These are phyloP conservation scores for Teleogryllus occipitalis DNA, from an alignment of 1,140 invertebrate genomes.

Conservation along the genomic window DNA sequence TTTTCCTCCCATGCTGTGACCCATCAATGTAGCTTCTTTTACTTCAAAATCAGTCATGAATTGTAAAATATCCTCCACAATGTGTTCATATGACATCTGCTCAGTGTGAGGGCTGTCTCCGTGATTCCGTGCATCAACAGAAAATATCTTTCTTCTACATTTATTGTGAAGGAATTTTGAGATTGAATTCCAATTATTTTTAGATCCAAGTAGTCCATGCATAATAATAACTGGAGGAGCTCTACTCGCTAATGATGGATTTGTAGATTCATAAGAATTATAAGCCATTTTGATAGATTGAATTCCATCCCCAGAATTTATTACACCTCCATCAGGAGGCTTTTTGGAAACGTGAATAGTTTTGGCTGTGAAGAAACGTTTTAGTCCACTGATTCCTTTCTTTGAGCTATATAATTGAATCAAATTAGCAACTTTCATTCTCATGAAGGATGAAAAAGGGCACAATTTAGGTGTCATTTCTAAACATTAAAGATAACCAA, in stretches of 20 bases:
- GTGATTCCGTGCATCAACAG: slow-evolving; percentile 82
- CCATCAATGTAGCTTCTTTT: slow-evolving; percentile 58
- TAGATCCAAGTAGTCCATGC: slow-evolving; percentile 21
- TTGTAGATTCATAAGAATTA: slow-evolving; percentile 18
- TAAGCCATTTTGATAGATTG: slow-evolving; percentile 15
- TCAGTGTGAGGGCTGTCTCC: slow-evolving; percentile 74
- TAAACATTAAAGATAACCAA: too few species aligned
- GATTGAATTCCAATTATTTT: slow-evolving; percentile 20
- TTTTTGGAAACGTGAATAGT: too few species aligned
- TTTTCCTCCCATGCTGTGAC: slow-evolving; percentile 90
- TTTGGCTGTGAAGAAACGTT: too few species aligned
- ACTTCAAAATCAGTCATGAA: slow-evolving; percentile 55
- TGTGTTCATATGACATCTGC: slow-evolving; percentile 58
- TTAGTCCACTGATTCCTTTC: too few species aligned
- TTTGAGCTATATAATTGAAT: too few species aligned
- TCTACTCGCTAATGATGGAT: neutral
- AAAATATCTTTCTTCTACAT: slow-evolving; percentile 45
- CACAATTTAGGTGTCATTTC: too few species aligned
- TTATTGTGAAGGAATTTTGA: slow-evolving; percentile 14
- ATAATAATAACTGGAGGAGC: slow-evolving; percentile 17
- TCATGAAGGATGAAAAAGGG: too few species aligned
- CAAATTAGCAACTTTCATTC: too few species aligned
- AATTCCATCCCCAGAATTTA: neutral
- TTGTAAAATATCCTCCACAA: slow-evolving; percentile 62
- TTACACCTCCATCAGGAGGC: too few species aligned